A percentile compares a stretch with the other conserved stretches of the same genome.
Evolutionary conservation across 2,888 invertebrate species (phyloP).

Genomic region (Lissonota sp.): DNA sequence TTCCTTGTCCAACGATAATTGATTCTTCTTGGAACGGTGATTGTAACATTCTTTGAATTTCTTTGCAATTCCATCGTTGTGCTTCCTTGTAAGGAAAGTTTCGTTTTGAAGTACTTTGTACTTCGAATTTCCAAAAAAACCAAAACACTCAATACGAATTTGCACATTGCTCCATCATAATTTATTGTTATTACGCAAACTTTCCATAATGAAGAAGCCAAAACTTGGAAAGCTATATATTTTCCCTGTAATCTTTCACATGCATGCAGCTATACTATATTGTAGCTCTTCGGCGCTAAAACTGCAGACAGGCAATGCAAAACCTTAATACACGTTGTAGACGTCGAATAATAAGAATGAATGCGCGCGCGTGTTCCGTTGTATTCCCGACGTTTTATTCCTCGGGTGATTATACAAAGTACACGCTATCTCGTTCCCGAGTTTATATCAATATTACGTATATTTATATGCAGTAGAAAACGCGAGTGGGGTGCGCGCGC

Average conservation of each 20-base stretch:
- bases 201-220: too few relatives aligned
- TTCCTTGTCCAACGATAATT: background rate
- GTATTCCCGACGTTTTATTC: constrained; percentile 42
- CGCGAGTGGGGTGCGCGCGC: constrained; percentile 43
- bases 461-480: constrained; percentile 3
- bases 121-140: too few relatives aligned
- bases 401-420: constrained; percentile 51
- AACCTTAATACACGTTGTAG: background rate
- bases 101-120: too few relatives aligned
- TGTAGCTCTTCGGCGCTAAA: background rate
- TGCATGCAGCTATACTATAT: constrained; percentile 9
- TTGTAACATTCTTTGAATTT: too few relatives aligned
- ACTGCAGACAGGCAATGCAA: background rate
- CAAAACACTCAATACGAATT: too few relatives aligned
- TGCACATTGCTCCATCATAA: too few relatives aligned
- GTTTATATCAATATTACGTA: constrained; percentile 7
- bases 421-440: constrained; percentile 12
- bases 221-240: constrained; percentile 21
- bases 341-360: constrained; percentile 48
- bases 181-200: too few relatives aligned
- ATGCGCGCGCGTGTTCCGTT: constrained; percentile 14
- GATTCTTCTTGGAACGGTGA: constrained; percentile 29
- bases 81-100: too few relatives aligned
- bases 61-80: too few relatives aligned
- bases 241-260: constrained; percentile 13